Conservation (phyloP, 2,888 invertebrate species). For the Leptinotarsa rubiginosa region DNA sequence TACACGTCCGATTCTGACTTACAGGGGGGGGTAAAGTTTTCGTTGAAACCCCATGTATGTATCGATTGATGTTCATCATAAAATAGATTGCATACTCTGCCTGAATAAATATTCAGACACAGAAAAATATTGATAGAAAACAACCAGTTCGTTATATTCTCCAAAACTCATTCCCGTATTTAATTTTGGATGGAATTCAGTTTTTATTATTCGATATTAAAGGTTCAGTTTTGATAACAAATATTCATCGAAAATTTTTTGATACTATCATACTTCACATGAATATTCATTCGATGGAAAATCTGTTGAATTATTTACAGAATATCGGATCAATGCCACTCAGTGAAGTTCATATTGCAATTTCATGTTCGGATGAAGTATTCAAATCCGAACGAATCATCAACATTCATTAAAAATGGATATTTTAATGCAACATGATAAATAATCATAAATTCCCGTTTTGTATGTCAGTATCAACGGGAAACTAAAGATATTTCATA, state of each 20-base stretch:
- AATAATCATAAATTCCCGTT: not conserved
- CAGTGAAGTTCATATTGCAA: constrained; percentile 8
- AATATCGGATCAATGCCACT: constrained; percentile 1
- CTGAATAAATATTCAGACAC: no score
- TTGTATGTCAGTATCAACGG: not conserved
- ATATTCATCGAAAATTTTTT: not conserved
- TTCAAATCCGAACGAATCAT: constrained; percentile 1
- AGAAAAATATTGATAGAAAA: no score
- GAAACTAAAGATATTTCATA: not conserved
- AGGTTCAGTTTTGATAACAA: not conserved
- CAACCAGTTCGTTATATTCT: no score
- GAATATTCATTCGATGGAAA: not conserved
- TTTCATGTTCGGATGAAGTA: constrained; percentile 1
- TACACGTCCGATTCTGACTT: no score
- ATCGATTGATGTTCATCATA: no score
- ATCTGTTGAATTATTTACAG: not conserved
- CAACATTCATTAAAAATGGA: constrained; percentile 10
- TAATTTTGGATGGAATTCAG: no score
- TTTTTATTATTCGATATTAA: no score
- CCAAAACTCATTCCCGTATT: no score
- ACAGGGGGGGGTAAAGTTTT: no score
- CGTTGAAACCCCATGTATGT: no score
- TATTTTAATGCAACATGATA: not conserved
- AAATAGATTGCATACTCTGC: no score
- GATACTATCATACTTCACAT: no score